Evolutionary conservation across 2,797 vertebrate species (phyloP), one percentile per base, ranked within the genome.

Genomic region (Leptoclinus maculatus): DNA sequence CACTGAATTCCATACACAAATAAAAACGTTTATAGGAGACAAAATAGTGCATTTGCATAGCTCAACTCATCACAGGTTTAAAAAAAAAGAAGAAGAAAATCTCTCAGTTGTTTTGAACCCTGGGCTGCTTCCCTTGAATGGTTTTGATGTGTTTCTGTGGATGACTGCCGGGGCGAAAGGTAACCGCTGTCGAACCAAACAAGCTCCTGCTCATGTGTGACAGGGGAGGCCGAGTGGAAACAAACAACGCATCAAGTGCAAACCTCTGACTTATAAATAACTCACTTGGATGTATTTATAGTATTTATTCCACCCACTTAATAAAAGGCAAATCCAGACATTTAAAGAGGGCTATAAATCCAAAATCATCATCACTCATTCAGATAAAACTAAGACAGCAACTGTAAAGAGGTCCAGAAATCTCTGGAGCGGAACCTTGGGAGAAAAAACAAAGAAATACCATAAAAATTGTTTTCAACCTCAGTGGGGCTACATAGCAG

Each of bases 201-300:
- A 78, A 69, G 45, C 58, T 62, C 41, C 68, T 58, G 76, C 68
- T 77, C 59, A 56, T 77, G 80, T 85, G 85, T 89, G 87, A 89
- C 78, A 68, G 39, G 19, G 19, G 62, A 88, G 73, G 67, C 69
- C n/a, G 25, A 79, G 88, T 67, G 73, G 82, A 89, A 85, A 88
- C 78, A 78, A 85, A 82, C 75, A 74, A 66, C 1, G 3, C 64
- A 79, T 74, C 47, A 59, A 83, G 41, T 59, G 51, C 34, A 78
- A 78, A 84, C 38, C 49, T 66, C 74, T 69, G 69, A 68, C 73
- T 76, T 63, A 47, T 80, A 83, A 86, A 83, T 78, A 83, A 74
- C 73, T 77, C 54, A 60, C 38, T 51, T 4, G 5, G 59, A 78
- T 25, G 23, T 54, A 27, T 54, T 43, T 43, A 34, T 60, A 64